Evolutionary conservation across 2,797 vertebrate species (phyloP), one percentile per base, ranked within the genome.

Genomic region (Miichthys miiuy): DNA sequence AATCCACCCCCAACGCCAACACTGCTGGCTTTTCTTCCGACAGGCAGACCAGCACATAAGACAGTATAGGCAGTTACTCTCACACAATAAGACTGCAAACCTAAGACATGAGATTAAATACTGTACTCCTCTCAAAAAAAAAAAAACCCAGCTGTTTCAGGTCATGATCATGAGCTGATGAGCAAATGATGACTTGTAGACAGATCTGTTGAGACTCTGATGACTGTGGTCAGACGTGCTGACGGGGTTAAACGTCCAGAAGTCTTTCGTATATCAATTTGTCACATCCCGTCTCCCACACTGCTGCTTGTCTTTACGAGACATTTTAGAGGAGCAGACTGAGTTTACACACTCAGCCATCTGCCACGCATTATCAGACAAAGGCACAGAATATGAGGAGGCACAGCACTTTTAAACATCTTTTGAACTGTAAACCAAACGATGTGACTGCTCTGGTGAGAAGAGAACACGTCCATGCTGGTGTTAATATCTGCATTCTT

Each of bases 171-270:
- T 41, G 61, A 44, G 21, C n/a, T 56, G 47, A 21, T 66, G 60
- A 69, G 38, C 23, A 58, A 42, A 18, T 38, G 23, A 46, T 20
- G 34, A 18, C 34, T 42, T 57, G 30, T 8, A 44, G 51, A 20
- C 2, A 46, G 18, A 46, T 44, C 27, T 16, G 12, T 20, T 55
- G 44, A 51, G 27, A 18, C 27, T 77, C 8, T 25, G 38, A 42
- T 77, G n/a, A 20, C 38, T 1, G 13, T 25, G 20, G 44, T 51
- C 16, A 18, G 50, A 42, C 78, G 69, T 70, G 54, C 72, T 76
- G 68, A 70, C 55, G 34, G 56, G 38, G 46, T 52, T 67, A 67
- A 52, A 34, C 71, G 61, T 75, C n/a, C 38, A 65, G 30, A 78
- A 48, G 60, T 67, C 50, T 55, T 54, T 21, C 17, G 34, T 66